Conservation (phyloP, 2,113 vertebrate species). For the Mastomys natalensis region DNA sequence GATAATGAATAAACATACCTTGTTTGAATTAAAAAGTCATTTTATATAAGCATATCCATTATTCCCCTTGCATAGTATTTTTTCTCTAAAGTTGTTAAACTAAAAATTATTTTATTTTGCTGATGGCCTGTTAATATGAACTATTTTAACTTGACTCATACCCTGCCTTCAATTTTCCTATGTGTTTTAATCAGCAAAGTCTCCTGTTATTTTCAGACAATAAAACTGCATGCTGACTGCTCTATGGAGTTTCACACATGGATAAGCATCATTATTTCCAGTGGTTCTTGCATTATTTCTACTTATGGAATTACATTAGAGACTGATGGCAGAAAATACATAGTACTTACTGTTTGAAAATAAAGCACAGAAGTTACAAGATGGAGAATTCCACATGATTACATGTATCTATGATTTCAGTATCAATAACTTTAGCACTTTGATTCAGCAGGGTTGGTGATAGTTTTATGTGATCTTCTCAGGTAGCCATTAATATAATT, state of each 20-base stretch:
- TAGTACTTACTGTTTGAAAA: constrained; percentile 31
- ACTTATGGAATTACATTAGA: constrained; percentile 9
- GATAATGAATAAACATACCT: not conserved
- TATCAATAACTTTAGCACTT: constrained; percentile 48
- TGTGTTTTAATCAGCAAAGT: not conserved
- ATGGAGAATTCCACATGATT: not conserved
- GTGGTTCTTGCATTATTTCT: constrained; percentile 19
- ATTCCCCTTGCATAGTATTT: not conserved
- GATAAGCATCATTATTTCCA: not conserved
- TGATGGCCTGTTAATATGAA: not conserved
- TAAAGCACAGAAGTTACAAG: not conserved
- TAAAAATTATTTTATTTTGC: not conserved
- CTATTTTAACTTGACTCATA: not conserved
- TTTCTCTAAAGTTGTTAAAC: not conserved
- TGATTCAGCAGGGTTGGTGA: not conserved
- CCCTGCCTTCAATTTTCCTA: not conserved
- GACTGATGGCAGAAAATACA: not conserved
- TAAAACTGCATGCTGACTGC: not conserved
- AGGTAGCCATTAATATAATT: not conserved
- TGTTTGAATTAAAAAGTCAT: not conserved
- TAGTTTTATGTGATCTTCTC: constrained; percentile 28
- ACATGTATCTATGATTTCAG: constrained; percentile 49
- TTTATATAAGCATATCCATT: not conserved
- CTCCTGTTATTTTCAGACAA: not conserved
- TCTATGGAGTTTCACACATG: not conserved